These are phyloP conservation scores for Gephyroberyx darwinii DNA, from an alignment of 2,797 vertebrate species.

Conservation along the genomic window DNA sequence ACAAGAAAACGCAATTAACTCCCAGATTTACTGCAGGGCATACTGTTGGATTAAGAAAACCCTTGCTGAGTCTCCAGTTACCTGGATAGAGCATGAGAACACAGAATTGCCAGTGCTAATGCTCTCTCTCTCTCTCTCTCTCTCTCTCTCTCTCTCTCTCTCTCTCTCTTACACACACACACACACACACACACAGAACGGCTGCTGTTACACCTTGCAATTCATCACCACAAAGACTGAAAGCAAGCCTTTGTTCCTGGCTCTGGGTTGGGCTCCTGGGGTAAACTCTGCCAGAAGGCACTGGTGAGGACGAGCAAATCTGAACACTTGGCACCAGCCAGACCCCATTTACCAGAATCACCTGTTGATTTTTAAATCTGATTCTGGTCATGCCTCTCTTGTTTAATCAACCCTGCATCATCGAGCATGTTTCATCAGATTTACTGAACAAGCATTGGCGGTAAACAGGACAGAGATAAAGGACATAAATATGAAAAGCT, in stretches of 20 bases:
- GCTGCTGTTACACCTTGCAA: constrained; percentile 59
- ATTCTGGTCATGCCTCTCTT: background rate
- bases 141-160: too few relatives aligned
- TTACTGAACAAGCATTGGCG: background rate
- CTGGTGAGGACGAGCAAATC: constrained; percentile 36
- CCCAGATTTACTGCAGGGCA: constrained; percentile 19
- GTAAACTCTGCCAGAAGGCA: constrained; percentile 30
- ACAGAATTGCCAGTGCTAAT: constrained; percentile 1
- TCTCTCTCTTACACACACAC: too few relatives aligned
- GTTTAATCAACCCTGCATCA: constrained; percentile 1
- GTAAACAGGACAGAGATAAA: constrained; percentile 13
- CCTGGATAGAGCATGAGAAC: constrained; percentile 38
- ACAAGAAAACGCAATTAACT: constrained; percentile 34
- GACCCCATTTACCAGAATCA: constrained; percentile 50
- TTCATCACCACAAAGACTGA: constrained; percentile 62
- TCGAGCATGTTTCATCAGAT: constrained; percentile 28
- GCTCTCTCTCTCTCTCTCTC: constrained; percentile 31
- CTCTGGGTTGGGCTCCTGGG: constrained; percentile 37
- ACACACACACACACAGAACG: constrained; percentile 31
- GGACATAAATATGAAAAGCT: constrained; percentile 12
- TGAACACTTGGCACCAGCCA: constrained; percentile 52
- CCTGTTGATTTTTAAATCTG: constrained; percentile 22
- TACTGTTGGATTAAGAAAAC: constrained; percentile 39
- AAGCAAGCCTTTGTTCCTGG: constrained; percentile 63
- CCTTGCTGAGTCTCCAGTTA: constrained; percentile 46